Evolutionary conservation across 2,888 invertebrate species (phyloP).

Genomic region (Conchocele bisecta): DNA sequence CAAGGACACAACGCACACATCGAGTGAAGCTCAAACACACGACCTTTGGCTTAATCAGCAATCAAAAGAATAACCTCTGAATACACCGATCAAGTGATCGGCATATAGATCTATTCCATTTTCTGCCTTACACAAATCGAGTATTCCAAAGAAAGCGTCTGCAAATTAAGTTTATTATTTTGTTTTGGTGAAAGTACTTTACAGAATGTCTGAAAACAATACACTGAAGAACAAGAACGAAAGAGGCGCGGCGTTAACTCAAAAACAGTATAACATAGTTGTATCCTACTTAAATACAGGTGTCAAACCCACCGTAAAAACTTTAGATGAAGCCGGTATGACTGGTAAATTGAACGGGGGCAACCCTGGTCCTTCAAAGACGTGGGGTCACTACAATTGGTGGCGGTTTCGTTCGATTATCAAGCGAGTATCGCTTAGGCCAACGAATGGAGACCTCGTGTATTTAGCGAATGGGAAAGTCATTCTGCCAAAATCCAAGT

Average conservation of each 20-base stretch:
- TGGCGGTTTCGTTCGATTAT: conserved; percentile 37
- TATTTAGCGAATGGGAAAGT: conserved; percentile 45
- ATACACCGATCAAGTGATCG: too few species aligned
- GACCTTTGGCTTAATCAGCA: too few species aligned
- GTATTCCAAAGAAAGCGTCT: too few species aligned
- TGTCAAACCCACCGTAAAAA: conserved; percentile 27
- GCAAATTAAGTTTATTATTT: too few species aligned
- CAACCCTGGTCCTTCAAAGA: not conserved
- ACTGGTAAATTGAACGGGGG: conserved; percentile 17
- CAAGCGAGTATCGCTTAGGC: conserved; percentile 26
- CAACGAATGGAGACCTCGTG: conserved; percentile 39
- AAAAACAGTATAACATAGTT: conserved; percentile 53
- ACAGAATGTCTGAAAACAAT: too few species aligned
- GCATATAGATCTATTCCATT: too few species aligned
- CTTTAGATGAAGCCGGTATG: conserved; percentile 33
- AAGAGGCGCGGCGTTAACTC: conserved; percentile 31
- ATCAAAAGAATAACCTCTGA: too few species aligned
- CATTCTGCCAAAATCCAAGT: conserved; percentile 47
- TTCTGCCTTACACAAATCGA: too few species aligned
- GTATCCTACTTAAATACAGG: conserved; percentile 41
- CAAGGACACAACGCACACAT: too few species aligned
- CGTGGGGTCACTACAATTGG: too few species aligned
- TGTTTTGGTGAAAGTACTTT: too few species aligned
- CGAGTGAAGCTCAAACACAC: too few species aligned
- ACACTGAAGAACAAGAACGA: conserved; percentile 23